Conservation (phyloP, 2,888 invertebrate genomes). For the Drosophila limbata region DNA sequence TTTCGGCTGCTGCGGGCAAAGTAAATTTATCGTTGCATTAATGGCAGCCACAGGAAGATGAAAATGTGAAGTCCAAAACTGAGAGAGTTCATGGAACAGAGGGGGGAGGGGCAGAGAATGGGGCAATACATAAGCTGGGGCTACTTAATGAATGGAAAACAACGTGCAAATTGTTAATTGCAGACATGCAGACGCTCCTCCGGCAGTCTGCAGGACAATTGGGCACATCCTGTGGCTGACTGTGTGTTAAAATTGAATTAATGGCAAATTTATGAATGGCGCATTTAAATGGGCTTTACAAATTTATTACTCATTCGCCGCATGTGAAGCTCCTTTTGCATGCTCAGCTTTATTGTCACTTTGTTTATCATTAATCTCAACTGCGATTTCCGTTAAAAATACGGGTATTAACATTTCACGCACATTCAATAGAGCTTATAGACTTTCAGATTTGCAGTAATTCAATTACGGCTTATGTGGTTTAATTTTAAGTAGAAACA, state of each 20-base stretch:
- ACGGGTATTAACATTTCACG: neutral
- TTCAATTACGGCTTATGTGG: conserved; percentile 1
- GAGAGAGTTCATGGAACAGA: neutral
- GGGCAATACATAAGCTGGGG: neutral
- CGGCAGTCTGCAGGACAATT: conserved; percentile 2
- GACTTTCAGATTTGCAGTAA: neutral
- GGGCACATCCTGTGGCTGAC: conserved; percentile 13
- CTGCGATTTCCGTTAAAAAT: conserved; percentile 4
- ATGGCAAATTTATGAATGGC: conserved; percentile 49
- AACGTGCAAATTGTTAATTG: conserved; percentile 47
- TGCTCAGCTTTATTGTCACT: conserved; percentile 14
- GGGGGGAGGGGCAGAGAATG: neutral
- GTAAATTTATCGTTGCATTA: conserved; percentile 44
- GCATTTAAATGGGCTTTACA: conserved; percentile 37
- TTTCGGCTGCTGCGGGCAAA: conserved; percentile 14
- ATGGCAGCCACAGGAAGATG: conserved; percentile 17
- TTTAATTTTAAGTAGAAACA: neutral
- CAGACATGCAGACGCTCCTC: conserved; percentile 12
- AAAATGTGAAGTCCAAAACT: neutral
- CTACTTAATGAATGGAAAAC: conserved; percentile 52
- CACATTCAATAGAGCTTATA: conserved; percentile 4
- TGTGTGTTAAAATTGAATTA: conserved; percentile 48
- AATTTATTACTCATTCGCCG: conserved; percentile 16
- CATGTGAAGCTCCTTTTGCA: neutral
- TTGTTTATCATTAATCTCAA: conserved; percentile 15